A percentile compares a stretch with the other conserved stretches of the same genome.
These are phyloP conservation scores for Oophaga sylvatica DNA, from an alignment of 2,797 vertebrate species.

Conservation along the genomic window DNA sequence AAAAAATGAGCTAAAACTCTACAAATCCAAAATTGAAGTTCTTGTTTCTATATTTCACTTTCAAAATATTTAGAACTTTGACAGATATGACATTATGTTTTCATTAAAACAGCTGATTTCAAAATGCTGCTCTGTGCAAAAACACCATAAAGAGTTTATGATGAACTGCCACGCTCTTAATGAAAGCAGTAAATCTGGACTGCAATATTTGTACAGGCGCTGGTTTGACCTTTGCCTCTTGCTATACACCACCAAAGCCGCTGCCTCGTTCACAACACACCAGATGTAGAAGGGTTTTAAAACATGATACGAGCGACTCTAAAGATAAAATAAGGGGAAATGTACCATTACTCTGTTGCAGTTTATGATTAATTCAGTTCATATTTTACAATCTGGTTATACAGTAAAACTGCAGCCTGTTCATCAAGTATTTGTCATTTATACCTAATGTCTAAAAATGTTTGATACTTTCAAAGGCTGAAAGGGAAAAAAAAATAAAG, in stretches of 20 bases:
- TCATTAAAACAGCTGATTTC: slow-evolving; percentile 89
- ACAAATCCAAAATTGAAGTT: slow-evolving; percentile 84
- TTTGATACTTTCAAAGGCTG: slow-evolving; percentile 72
- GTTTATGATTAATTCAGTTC: slow-evolving; percentile 88
- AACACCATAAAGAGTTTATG: slow-evolving; percentile 90
- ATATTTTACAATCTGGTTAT: slow-evolving; percentile 89
- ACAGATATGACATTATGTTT: slow-evolving; percentile 86
- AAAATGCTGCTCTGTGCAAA: slow-evolving; percentile 83
- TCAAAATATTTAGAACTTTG: slow-evolving; percentile 89
- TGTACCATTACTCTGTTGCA: slow-evolving; percentile 81
- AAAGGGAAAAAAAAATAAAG: background rate
- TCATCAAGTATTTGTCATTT: slow-evolving; percentile 79
- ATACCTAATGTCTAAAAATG: slow-evolving; percentile 80
- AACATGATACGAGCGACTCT: slow-evolving; percentile 81
- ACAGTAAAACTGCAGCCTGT: slow-evolving; percentile 82
- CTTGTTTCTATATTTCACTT: slow-evolving; percentile 84
- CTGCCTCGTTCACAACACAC: slow-evolving; percentile 73
- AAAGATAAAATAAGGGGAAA: slow-evolving; percentile 85
- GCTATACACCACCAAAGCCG: slow-evolving; percentile 79
- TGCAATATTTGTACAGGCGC: slow-evolving; percentile 84
- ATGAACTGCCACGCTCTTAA: slow-evolving; percentile 88
- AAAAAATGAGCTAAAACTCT: slow-evolving; percentile 77
- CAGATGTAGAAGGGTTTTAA: slow-evolving; percentile 80
- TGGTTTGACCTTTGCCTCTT: slow-evolving; percentile 84
- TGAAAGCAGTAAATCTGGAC: slow-evolving; percentile 92